Conservation (phyloP, 2,113 vertebrate species). For the Oceanites oceanicus region DNA sequence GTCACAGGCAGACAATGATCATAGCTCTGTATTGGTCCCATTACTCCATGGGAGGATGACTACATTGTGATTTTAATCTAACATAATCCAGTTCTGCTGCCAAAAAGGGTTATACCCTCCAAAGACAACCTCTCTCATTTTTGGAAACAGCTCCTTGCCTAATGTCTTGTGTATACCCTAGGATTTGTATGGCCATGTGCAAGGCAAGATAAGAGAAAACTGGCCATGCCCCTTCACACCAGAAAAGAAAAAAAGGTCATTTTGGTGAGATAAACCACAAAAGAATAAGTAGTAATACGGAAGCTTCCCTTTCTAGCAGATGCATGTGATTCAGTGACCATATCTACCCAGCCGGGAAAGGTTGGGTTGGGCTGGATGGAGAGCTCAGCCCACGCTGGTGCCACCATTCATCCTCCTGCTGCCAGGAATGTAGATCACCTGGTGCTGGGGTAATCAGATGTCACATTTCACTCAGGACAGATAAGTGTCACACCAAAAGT, state of each 20-base stretch:
- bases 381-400: background rate
- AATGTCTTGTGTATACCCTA: background rate
- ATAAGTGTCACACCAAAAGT: background rate
- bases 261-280: background rate
- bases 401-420: background rate
- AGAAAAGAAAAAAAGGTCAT: background rate
- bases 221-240: background rate
- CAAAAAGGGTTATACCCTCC: background rate
- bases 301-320: background rate
- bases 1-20: background rate
- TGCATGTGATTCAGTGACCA: background rate
- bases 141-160: background rate
- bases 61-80: background rate
- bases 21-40: background rate
- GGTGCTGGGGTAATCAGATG: background rate
- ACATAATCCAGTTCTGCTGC: background rate
- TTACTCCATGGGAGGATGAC: background rate
- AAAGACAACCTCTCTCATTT: background rate
- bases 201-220: background rate
- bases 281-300: background rate
- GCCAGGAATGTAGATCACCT: background rate
- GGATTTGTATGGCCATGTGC: background rate
- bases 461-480: accelerated
- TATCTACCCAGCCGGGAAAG: background rate
- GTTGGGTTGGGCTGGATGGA: background rate